Conservation (phyloP, 2,113 vertebrate genomes). For the Otus sunia region DNA sequence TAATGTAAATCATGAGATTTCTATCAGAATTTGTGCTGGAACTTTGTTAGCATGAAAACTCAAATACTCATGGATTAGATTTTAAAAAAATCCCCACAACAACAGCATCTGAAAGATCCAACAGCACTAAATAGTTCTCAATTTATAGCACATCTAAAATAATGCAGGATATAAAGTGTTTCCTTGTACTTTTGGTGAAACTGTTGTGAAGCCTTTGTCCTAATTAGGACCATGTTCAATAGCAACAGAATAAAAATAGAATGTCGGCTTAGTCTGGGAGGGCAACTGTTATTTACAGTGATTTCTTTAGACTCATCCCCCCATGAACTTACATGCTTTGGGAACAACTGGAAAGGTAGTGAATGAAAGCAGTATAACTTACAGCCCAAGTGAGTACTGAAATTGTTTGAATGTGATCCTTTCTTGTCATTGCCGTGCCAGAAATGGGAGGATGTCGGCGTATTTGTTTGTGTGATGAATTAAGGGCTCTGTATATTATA, state of each 20-base stretch:
- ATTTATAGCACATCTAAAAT: neutral
- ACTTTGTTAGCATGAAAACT: neutral
- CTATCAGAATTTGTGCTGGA: neutral
- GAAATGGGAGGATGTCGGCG: neutral
- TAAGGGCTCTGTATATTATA: neutral
- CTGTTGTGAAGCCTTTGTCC: constrained; percentile 4
- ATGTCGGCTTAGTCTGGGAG: neutral
- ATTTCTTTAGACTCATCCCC: neutral
- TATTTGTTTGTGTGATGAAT: neutral
- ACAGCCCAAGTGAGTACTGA: neutral
- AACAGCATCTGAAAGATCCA: neutral
- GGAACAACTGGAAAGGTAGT: neutral
- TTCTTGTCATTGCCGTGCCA: neutral
- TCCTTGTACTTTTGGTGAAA: neutral
- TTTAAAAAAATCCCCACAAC: neutral
- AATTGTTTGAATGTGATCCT: neutral
- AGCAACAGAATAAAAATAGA: constrained; percentile 42
- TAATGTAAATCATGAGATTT: neutral
- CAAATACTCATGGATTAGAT: neutral
- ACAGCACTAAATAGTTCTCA: neutral
- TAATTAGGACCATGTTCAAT: neutral
- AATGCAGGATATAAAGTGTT: neutral
- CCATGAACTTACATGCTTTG: neutral
- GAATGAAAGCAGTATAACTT: neutral
- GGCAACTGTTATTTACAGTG: neutral